Evolutionary conservation across 2,113 vertebrate species (phyloP).

Genomic region (Psittacula cyanocephala): DNA sequence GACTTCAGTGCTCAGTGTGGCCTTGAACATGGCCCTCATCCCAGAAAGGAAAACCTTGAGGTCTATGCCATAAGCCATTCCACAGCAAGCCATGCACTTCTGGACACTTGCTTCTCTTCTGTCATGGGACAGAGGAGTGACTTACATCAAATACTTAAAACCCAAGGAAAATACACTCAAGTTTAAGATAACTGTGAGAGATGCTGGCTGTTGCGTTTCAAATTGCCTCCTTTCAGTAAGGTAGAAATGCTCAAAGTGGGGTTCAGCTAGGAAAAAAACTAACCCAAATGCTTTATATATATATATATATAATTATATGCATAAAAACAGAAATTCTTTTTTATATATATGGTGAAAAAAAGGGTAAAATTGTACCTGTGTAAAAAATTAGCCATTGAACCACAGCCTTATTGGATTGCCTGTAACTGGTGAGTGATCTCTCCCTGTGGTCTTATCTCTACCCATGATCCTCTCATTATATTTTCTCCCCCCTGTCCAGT

Average conservation of each 20-base stretch:
- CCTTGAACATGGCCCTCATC: background rate
- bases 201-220: background rate
- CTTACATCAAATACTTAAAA: background rate
- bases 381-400: background rate
- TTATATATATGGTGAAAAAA: background rate
- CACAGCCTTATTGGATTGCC: background rate
- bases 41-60: background rate
- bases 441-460: background rate
- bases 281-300: rapidly evolving
- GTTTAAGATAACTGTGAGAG: background rate
- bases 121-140: background rate
- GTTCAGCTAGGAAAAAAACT: background rate
- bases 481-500: background rate
- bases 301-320: background rate
- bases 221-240: background rate
- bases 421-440: background rate
- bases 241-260: background rate
- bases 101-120: background rate
- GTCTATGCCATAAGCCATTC: background rate
- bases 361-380: background rate
- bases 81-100: background rate
- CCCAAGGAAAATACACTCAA: background rate
- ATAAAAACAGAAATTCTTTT: background rate
- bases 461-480: background rate
- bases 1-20: background rate